Evolutionary conservation across 1,140 invertebrate species (phyloP), one percentile per base, ranked within the genome.

Genomic region (Drosophila ironensis): DNA sequence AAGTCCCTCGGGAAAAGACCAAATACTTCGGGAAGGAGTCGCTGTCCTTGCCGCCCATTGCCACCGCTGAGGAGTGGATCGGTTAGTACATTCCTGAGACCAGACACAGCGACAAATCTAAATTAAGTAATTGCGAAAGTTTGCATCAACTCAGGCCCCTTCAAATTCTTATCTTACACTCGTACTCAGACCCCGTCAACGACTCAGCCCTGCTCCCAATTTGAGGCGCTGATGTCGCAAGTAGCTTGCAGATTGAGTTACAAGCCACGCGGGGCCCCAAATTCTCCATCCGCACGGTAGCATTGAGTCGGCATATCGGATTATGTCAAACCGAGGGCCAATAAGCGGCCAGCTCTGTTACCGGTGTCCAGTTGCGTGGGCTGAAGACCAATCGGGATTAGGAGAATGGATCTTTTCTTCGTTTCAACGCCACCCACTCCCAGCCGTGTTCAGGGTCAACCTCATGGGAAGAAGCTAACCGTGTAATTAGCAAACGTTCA

Each of bases 61-160:
- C 73, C 30, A 61, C 54, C 5, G 44, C 60, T 6, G 87, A 88
- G 46, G 87, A 88, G 61, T 88, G 87, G 86, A 78, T 88, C 44
- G 87, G 87, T 88, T 88, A 88, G 87, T 88, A 88, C 30, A 7
- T 17, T 22, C 20, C 5, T 22, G 2, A 5, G 5, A 22, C 5
- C 5, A 2, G 5, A 22, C 20, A 22, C 5, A 22, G 2, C 2
- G 20, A 22, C 2, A 3, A 22, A n/a, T n/a, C n/a, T n/a, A n/a
- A n/a, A n/a, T n/a, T 0, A 11, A 30, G 28, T 11, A 28, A 28
- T 27, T 7, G 25, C n/a, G 7, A 9, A 0, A 11, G 48, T 53
- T 53, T 9, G n/a, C n/a, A n/a, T n/a, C n/a, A n/a, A n/a, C n/a
- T n/a, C 35, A 9, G 20, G 54, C 50, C 27, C 53, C 28, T 20